Conservation (phyloP, 2,113 vertebrate genomes). For the Pygathrix nemaeus region DNA sequence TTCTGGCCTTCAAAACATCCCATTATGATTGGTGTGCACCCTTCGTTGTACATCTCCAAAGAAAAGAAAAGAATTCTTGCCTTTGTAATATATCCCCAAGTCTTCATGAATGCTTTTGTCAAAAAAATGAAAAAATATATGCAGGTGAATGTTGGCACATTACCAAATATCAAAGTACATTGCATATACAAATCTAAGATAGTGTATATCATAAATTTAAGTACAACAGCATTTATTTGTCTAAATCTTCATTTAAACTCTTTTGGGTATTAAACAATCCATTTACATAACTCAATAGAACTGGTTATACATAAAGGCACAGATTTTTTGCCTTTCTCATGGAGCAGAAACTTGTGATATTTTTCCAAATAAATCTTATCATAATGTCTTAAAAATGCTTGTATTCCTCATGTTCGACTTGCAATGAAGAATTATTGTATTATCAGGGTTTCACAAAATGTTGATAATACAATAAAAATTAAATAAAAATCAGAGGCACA, state of each 20-base stretch:
- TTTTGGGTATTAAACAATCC: not conserved
- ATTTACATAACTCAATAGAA: not conserved
- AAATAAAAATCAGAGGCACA: not conserved
- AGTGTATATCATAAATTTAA: not conserved
- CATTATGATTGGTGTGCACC: accelerated
- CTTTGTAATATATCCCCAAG: not conserved
- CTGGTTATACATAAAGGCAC: not conserved
- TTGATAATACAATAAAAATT: too few relatives aligned
- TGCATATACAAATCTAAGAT: not conserved
- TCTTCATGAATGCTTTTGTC: not conserved
- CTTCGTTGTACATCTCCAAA: not conserved
- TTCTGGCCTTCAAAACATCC: not conserved
- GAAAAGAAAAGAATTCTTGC: not conserved
- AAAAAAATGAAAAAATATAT: not conserved
- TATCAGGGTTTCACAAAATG: not conserved
- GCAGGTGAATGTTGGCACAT: not conserved
- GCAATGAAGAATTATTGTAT: not conserved
- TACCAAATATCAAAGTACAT: not conserved
- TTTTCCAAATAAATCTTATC: not conserved
- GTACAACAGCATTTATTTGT: not conserved
- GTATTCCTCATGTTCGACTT: not conserved
- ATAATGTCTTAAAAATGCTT: not conserved
- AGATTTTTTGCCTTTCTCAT: not conserved
- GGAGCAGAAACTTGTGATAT: not conserved
- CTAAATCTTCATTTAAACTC: not conserved